These are phyloP conservation scores for Smutsia gigantea DNA, from an alignment of 2,797 vertebrate genomes.

Conservation along the genomic window DNA sequence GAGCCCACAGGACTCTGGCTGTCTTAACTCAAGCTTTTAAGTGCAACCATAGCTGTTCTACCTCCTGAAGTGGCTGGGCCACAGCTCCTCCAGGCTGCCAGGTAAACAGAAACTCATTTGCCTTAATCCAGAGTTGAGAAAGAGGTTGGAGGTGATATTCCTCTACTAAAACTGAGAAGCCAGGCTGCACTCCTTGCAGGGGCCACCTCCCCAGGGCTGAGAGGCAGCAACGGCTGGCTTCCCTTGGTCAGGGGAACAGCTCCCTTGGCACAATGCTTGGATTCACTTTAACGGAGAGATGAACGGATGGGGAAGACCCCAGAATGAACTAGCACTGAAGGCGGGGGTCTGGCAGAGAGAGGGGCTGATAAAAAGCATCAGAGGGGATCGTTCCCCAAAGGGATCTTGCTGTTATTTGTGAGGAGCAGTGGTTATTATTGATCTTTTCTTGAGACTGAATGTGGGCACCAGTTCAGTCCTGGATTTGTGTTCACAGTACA, in stretches of 20 bases:
- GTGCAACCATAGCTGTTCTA: fast-evolving
- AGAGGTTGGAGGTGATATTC: fast-evolving
- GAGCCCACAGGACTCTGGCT: not conserved
- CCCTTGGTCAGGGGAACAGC: fast-evolving
- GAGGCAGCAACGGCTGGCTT: not conserved
- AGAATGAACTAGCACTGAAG: fast-evolving
- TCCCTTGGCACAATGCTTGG: not conserved
- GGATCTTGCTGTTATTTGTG: not conserved
- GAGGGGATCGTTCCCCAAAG: not conserved
- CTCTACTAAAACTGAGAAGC: not conserved
- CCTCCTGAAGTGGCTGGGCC: not conserved
- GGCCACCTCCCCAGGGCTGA: not conserved
- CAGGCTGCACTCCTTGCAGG: fast-evolving
- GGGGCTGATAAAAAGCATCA: not conserved
- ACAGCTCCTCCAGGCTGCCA: not conserved
- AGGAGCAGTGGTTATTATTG: fast-evolving
- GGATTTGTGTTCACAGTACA: fast-evolving
- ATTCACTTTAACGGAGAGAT: fast-evolving
- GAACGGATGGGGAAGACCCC: not conserved
- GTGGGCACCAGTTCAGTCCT: not conserved
- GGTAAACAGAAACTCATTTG: not conserved
- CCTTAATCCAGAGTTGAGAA: no score
- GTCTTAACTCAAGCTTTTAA: fast-evolving
- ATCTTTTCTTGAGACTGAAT: not conserved
- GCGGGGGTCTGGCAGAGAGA: not conserved